Evolutionary conservation across 2,888 invertebrate genomes (phyloP).

Genomic region (Cotesia congregata): DNA sequence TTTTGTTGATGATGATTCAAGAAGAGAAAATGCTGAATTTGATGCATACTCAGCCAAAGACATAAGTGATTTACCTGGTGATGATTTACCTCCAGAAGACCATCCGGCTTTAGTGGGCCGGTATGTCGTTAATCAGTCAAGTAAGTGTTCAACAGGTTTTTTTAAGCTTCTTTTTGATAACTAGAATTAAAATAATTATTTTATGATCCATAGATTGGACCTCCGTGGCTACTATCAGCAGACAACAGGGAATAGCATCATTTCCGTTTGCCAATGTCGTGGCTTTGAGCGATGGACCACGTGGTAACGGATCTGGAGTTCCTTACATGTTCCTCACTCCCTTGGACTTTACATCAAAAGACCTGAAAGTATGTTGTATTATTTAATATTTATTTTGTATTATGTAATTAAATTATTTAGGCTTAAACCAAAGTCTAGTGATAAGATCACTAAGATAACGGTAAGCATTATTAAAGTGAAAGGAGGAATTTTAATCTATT

Average conservation of each 20-base stretch:
- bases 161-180: background rate
- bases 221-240: slow-evolving; percentile 79
- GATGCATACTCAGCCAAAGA: background rate
- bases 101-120: slow-evolving; percentile 79
- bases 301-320: slow-evolving; percentile 78
- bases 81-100: slow-evolving; percentile 75
- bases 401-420: background rate
- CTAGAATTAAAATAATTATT: background rate
- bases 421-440: background rate
- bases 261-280: slow-evolving; percentile 81
- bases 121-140: slow-evolving; percentile 80
- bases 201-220: slow-evolving; percentile 76
- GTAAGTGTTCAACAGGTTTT: slow-evolving; percentile 67
- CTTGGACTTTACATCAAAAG: slow-evolving; percentile 78
- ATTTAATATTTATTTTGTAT: background rate
- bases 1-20: slow-evolving; percentile 7
- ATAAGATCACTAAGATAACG: background rate
- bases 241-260: slow-evolving; percentile 73
- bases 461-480: background rate
- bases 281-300: slow-evolving; percentile 80
- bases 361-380: slow-evolving; percentile 73
- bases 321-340: slow-evolving; percentile 83
- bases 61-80: background rate
- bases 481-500: slow-evolving; percentile 2
- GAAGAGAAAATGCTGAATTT: background rate